Base-by-base conservation (phyloP, 2,113 vertebrate species). In the Sus scrofa region DNA sequence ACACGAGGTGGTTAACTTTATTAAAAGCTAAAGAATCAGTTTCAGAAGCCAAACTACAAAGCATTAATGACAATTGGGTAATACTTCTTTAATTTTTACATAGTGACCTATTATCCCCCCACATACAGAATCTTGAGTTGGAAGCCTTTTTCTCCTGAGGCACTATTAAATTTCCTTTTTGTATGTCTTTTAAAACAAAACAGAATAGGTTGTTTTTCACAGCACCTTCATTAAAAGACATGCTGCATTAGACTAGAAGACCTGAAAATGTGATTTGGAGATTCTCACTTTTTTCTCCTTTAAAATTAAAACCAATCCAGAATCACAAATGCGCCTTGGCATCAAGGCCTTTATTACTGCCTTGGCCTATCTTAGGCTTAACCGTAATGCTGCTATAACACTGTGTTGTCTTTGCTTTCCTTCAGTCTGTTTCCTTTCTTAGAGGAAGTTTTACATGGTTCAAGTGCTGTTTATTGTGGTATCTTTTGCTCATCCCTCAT, bases 101-200 rank as follows among this genome's bases (percentile, higher is more conserved):
- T 32, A 74, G 3, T 73, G 37, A 50, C 52, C 12, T 79, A 4
- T 65, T 89, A 27, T 0, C 34, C 20, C 54, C 5, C 44, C 44
- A 4, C 44, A 8, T 14, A 71, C 18, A 78, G n/a, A 86, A 73
- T 81, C 52, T 86, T 92, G 19, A 93, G 10, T 73, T 86, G 15
- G 58, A 90, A 84, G 65, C 18, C 7, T 86, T 90, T 92, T 89
- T 95, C 18, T 74, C 34, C 2, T 32, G 12, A 81, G 52, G 2
- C n/a, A 77, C 27, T 97, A 50, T 60, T 95, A 78, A n/a, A 26
- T 94, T 92, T 63, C 11, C 34, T 91, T 93, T 93, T 94, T 87
- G 26, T 60, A 6, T 94, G 15, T 91, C 37, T 78, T 87, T 94
- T 82, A 44, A 82, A 88, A 87, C 19, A 52, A 91, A 52, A 88